phyloP scores from a whole-genome alignment of 2,888 invertebrate species.

The Morpho helenor region DNA sequence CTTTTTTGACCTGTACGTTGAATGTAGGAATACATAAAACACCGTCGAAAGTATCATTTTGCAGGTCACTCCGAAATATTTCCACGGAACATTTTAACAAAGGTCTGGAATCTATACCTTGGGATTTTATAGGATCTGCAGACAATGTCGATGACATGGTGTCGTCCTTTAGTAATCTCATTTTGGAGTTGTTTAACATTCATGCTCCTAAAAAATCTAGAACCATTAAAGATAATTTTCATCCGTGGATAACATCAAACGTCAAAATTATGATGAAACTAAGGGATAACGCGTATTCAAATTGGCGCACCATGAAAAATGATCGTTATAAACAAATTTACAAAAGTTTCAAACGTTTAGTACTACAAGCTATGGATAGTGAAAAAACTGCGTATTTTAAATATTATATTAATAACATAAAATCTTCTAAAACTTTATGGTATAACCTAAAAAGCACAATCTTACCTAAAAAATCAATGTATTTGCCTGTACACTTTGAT shows the following conservation, averaged over 20 bases:
- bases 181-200: conserved; percentile 1
- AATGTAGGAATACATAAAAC: conserved; percentile 8
- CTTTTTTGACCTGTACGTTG: background rate
- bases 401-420: no score
- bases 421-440: no score
- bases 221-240: background rate
- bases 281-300: no score
- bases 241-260: background rate
- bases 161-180: background rate
- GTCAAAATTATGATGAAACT: no score
- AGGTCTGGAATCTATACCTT: background rate
- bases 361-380: no score
- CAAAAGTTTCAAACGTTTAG: no score
- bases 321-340: no score
- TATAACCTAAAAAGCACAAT: no score
- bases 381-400: no score
- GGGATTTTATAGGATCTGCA: background rate
- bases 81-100: background rate
- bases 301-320: no score
- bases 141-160: background rate
- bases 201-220: conserved; percentile 1
- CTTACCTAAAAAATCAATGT: no score
- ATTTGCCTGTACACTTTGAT: no score
- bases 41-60: background rate
- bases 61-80: background rate